Conservation (phyloP, 2,888 invertebrate species). For the Morpho deidamia region DNA sequence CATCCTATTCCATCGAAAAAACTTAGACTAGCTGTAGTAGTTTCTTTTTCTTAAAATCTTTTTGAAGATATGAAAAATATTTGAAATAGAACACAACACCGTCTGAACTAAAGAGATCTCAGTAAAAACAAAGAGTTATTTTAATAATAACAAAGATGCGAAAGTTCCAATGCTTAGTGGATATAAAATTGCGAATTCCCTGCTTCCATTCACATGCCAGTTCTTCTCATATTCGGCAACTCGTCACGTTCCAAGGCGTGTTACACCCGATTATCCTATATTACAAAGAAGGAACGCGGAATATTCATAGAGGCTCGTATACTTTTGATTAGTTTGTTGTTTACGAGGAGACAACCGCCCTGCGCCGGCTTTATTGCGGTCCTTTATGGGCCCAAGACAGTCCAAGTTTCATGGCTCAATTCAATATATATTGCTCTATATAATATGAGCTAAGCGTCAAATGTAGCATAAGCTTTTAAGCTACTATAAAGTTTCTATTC, state of each 20-base stretch:
- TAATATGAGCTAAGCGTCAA: constrained; percentile 19
- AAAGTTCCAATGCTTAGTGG: no score
- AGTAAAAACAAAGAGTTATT: no score
- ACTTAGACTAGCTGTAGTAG: no score
- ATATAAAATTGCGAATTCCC: no score
- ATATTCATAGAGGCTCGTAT: constrained; percentile 13
- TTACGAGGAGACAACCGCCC: constrained; percentile 8
- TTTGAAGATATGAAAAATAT: no score
- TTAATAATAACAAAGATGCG: no score
- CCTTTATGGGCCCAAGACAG: constrained; percentile 12
- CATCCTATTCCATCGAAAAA: no score
- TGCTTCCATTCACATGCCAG: no score
- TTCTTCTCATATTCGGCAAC: no score
- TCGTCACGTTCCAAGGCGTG: neutral
- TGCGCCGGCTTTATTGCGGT: constrained; percentile 12
- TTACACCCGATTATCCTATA: constrained; percentile 1
- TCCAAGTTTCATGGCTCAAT: constrained; percentile 3
- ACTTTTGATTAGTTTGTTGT: constrained; percentile 17
- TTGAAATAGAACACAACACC: no score
- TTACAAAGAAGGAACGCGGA: constrained; percentile 3
- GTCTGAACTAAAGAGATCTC: no score
- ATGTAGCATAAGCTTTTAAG: neutral
- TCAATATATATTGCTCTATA: constrained; percentile 4
- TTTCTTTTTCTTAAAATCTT: no score
- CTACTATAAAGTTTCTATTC: neutral